A percentile compares a stretch with the other conserved stretches of the same genome.
Conservation (phyloP, 2,797 vertebrate genomes). For the Girardinus metallicus region DNA sequence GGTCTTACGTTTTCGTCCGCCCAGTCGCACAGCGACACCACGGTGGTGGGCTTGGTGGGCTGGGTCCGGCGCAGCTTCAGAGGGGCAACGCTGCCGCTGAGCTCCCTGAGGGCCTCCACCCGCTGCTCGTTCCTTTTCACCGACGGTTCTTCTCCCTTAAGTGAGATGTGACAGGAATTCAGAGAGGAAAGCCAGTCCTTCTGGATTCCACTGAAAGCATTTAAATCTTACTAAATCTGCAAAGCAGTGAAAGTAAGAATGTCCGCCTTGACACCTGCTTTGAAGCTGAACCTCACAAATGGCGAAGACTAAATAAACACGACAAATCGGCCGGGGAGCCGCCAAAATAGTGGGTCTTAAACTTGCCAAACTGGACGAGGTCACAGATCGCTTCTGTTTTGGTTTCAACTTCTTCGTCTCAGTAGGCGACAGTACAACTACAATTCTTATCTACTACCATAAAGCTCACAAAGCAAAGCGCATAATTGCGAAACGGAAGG, state of each 20-base stretch:
- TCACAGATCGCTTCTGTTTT: neutral
- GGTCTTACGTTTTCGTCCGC: slow-evolving; percentile 73
- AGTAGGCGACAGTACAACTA: neutral
- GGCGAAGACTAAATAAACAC: neutral
- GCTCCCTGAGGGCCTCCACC: slow-evolving; percentile 80
- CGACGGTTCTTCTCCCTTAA: slow-evolving; percentile 87
- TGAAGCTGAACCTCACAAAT: neutral
- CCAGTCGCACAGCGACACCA: slow-evolving; percentile 92
- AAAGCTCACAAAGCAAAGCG: neutral
- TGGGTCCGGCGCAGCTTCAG: slow-evolving; percentile 82
- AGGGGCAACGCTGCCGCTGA: slow-evolving; percentile 80
- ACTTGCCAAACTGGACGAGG: neutral
- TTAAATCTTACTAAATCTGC: neutral
- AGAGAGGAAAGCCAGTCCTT: neutral
- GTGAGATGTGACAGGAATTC: neutral
- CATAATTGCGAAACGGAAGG: too few species aligned
- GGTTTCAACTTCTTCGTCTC: neutral
- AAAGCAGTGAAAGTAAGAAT: neutral
- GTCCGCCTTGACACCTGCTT: neutral
- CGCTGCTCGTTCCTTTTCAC: slow-evolving; percentile 85
- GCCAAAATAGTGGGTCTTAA: neutral
- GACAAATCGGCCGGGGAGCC: neutral
- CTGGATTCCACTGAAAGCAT: too few species aligned
- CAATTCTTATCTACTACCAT: too few species aligned
- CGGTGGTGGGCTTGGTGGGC: slow-evolving; percentile 64